Evolutionary conservation across 1,140 invertebrate species (phyloP).

Genomic region (Idris sp.): DNA sequence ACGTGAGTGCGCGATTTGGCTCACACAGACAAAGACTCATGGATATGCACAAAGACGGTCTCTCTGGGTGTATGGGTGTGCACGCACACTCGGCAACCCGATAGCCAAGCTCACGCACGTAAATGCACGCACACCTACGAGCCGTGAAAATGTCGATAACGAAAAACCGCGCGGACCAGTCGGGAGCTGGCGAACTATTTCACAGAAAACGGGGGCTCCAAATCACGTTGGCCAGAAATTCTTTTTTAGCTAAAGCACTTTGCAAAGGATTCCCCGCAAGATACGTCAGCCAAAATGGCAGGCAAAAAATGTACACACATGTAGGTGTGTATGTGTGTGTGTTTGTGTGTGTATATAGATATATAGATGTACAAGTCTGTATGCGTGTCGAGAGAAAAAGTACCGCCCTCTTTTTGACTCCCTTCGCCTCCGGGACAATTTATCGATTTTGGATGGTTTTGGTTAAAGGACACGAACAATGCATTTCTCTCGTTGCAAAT

Average conservation of each 20-base stretch:
- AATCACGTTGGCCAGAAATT: no score
- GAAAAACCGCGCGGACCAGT: constrained; percentile 74
- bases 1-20: no score
- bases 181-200: constrained; percentile 64
- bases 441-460: constrained; percentile 56
- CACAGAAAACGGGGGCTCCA: constrained; percentile 40
- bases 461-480: constrained; percentile 54
- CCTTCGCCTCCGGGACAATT: constrained; percentile 22
- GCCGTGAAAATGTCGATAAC: constrained; percentile 78
- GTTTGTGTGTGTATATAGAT: no score
- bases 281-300: background rate
- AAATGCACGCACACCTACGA: constrained; percentile 62
- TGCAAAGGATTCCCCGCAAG: constrained; percentile 21
- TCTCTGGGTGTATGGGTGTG: constrained; percentile 27
- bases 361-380: no score
- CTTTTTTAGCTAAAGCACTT: constrained; percentile 10
- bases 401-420: constrained; percentile 38
- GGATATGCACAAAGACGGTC: no score
- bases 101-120: constrained; percentile 54
- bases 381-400: no score
- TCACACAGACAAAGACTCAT: no score
- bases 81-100: constrained; percentile 45
- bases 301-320: constrained; percentile 5
- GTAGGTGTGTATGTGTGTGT: no score
- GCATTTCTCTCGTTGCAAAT: constrained; percentile 47